Base-by-base conservation (phyloP, 2,888 invertebrate genomes). In the Andrena marginata region DNA sequence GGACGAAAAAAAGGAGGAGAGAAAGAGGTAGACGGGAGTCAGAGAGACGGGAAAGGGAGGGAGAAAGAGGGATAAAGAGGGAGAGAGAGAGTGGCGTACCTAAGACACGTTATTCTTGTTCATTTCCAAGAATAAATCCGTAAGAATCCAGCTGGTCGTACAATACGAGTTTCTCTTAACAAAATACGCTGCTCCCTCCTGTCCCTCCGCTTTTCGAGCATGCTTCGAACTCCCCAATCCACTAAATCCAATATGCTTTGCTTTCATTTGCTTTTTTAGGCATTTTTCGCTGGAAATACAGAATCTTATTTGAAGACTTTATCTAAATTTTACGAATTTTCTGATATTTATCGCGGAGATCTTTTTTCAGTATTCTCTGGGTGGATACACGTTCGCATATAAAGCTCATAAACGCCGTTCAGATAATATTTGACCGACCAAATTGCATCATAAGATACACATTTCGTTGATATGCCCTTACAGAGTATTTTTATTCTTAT, bases 111-210 rank as follows among this genome's bases (percentile, higher is more conserved):
- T 86, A 89, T 89, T 89, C 89, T 89, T 82, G 85, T 84, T 88
- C 80, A 82, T 75, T 82, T 87, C 90, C 82, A 88, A 90, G 86
- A 88, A 90, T 89, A 89, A 88, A 89, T 89, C 88, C 81, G 86
- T 82, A 85, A 85, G 87, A 89, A 89, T 89, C 86, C 88, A 84
- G 78, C 73, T 75, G 82, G 73, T 77, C 72, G 77, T 29, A 84
- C 84, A 84, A 84, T 84, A 84, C 84, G 74, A 83, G 83, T 82
- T 82, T 83, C 83, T 83, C 83, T 83, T 69, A 65, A 83, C 77
- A 82, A 74, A 82, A 77, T 82, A 81, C 59, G 56, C 51, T 59
- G 60, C 56, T 42, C 75, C 75, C 60, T 51, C 48, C n/a, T 59
- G 29, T 20, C 56, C 31, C 20, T 62, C 23, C 29, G 20, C 70